Evolutionary conservation across 2,888 invertebrate species (phyloP).

Genomic region (Eristalis arbustorum): DNA sequence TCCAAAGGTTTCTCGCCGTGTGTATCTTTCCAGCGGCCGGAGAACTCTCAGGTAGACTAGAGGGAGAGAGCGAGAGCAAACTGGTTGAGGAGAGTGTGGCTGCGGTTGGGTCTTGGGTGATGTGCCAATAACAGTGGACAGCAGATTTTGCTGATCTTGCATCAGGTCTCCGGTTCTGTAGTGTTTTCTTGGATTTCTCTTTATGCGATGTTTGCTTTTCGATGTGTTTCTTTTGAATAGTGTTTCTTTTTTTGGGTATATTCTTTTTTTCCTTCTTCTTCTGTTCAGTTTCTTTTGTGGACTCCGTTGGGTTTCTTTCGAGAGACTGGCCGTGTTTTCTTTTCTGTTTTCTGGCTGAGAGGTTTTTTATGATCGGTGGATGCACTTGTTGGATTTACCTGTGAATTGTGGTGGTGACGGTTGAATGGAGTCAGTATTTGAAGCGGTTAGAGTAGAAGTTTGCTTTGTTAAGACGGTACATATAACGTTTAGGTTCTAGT

Average conservation of each 20-base stretch:
- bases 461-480: no score
- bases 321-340: background rate
- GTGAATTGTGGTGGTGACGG: background rate
- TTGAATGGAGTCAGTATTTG: background rate
- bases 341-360: background rate
- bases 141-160: slow-evolving; percentile 64
- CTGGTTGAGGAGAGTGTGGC: background rate
- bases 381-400: slow-evolving; percentile 50
- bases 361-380: slow-evolving; percentile 2
- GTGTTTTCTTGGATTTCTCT: slow-evolving; percentile 36
- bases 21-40: slow-evolving; percentile 25
- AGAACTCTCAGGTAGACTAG: slow-evolving; percentile 1
- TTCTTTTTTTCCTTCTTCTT: slow-evolving; percentile 5
- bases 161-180: slow-evolving; percentile 30
- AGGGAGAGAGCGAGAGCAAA: slow-evolving; percentile 12
- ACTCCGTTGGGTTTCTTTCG: slow-evolving; percentile 15
- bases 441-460: background rate
- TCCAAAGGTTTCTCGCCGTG: slow-evolving; percentile 29
- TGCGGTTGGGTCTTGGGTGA: slow-evolving; percentile 1
- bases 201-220: slow-evolving; percentile 10
- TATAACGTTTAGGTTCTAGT: no score
- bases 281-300: slow-evolving; percentile 31
- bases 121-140: slow-evolving; percentile 52
- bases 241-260: background rate
- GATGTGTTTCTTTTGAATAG: slow-evolving; percentile 9